phyloP scores from a whole-genome alignment of 2,113 vertebrate genomes.

The Myotis yumanensis region DNA sequence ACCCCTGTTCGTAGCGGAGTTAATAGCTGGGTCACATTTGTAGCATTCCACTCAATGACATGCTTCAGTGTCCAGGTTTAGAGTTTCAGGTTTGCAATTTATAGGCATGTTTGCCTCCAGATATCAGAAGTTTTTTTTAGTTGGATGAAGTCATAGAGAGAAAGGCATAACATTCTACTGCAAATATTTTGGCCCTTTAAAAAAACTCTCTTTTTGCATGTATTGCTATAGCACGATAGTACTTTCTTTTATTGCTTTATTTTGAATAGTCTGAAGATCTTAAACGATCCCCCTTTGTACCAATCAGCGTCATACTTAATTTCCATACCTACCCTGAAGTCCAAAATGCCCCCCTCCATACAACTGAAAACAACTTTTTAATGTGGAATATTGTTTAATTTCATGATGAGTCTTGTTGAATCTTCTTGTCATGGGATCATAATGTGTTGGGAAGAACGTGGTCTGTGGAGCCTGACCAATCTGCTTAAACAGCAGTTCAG shows the following conservation, averaged over 20 bases:
- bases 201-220: background rate
- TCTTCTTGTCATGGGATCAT: background rate
- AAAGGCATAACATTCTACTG: background rate
- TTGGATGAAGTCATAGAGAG: background rate
- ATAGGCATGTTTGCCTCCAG: background rate
- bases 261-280: background rate
- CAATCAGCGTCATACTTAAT: background rate
- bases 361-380: background rate
- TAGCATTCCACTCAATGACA: background rate
- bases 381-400: background rate
- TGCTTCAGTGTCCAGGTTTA: background rate
- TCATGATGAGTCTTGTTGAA: background rate
- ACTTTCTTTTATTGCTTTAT: slow-evolving; percentile 1
- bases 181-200: background rate
- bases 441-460: background rate
- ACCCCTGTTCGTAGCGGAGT: background rate
- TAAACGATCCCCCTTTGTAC: background rate
- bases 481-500: background rate
- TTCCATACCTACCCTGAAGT: background rate
- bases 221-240: background rate
- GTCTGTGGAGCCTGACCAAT: background rate
- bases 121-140: background rate
- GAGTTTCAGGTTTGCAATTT: slow-evolving; percentile 24
- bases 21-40: slow-evolving; percentile 30
- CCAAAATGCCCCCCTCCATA: background rate